Percentiles rank a stretch among this genome's conserved stretches.
These are phyloP conservation scores for Magallana ariakensis DNA, from an alignment of 1,140 invertebrate species.

Conservation along the genomic window DNA sequence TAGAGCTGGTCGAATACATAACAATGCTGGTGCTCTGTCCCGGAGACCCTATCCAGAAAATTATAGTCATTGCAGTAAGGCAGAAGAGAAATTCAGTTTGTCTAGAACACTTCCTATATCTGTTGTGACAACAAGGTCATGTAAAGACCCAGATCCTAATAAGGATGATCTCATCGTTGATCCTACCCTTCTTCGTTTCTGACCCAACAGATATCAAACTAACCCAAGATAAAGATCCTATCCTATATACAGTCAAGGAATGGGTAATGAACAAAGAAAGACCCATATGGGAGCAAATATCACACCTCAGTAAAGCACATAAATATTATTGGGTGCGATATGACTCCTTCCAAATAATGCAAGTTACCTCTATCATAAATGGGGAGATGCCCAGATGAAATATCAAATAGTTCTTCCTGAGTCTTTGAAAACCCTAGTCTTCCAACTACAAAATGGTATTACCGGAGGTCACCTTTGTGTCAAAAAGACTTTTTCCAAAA, in stretches of 20 bases:
- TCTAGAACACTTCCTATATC: too few relatives aligned
- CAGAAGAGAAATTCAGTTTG: background rate
- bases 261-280: background rate
- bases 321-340: conserved; percentile 55
- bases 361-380: conserved; percentile 53
- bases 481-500: conserved; percentile 50
- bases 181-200: too few relatives aligned
- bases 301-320: conserved; percentile 7
- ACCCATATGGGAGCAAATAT: conserved; percentile 56
- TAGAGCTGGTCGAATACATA: conserved; percentile 60
- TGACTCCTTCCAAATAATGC: conserved; percentile 42
- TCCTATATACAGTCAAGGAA: background rate
- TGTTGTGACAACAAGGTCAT: background rate
- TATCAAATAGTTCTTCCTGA: conserved; percentile 50
- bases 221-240: background rate
- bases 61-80: background rate
- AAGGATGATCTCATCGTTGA: background rate
- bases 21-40: conserved; percentile 66
- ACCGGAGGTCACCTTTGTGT: conserved; percentile 46
- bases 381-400: conserved; percentile 27
- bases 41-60: conserved; percentile 34
- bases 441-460: conserved; percentile 53
- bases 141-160: too few relatives aligned
- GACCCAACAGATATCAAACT: background rate
- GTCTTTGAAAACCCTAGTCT: conserved; percentile 35